Percentiles rank a stretch among this genome's conserved stretches.
These are phyloP conservation scores for Crambe crambe DNA, from an alignment of 37 sponge, comb jelly and placozoan genomes.

Conservation along the genomic window DNA sequence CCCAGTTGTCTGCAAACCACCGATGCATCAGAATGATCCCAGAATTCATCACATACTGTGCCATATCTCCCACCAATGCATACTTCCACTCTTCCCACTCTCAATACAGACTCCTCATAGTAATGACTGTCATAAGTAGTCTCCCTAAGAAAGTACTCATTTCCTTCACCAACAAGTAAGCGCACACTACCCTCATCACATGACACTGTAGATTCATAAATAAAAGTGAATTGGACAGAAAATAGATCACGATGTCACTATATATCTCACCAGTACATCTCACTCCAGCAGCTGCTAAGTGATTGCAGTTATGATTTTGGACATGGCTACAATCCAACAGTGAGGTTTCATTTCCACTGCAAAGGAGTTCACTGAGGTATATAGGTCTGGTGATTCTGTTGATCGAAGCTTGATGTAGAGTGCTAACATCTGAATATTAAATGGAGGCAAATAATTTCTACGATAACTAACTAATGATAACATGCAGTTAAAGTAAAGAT, in stretches of 20 bases:
- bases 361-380: constrained; percentile 20
- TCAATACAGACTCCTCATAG: constrained; percentile 17
- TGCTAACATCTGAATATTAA: neutral
- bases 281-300: constrained; percentile 32
- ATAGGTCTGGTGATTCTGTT: constrained; percentile 23
- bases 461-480: too few species aligned
- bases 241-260: too few species aligned
- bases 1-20: constrained; percentile 46
- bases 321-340: neutral
- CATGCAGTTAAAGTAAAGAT: too few species aligned
- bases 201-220: neutral
- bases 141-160: constrained; percentile 6
- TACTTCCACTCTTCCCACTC: constrained; percentile 42
- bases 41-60: constrained; percentile 31
- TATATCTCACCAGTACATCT: constrained; percentile 44
- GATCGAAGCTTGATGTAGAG: constrained; percentile 1
- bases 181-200: constrained; percentile 26
- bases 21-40: constrained; percentile 40
- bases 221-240: neutral
- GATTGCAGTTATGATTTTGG: constrained; percentile 2
- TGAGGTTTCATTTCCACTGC: constrained; percentile 16
- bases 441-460: too few species aligned
- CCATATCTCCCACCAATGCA: constrained; percentile 52
- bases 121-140: neutral
- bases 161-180: constrained; percentile 20